phyloP scores from a whole-genome alignment of 1,140 invertebrate genomes.

The Himalopsyche phryganea region DNA sequence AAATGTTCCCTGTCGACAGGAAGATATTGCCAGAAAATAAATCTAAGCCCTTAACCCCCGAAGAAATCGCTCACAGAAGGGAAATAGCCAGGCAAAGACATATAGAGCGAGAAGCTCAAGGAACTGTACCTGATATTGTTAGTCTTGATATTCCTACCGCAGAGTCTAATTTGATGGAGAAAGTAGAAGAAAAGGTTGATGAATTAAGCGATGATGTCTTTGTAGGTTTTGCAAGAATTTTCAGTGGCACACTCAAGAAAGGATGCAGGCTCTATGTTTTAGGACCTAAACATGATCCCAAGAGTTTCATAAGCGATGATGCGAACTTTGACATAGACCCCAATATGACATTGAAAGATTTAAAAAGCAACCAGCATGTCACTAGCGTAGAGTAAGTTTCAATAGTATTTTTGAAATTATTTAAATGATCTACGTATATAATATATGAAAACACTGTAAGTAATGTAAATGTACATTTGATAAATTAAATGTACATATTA shows the following conservation, averaged over 20 bases:
- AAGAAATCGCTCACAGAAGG: conserved; percentile 70
- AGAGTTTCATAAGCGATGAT: conserved; percentile 48
- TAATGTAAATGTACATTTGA: too few species aligned
- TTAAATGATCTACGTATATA: too few species aligned
- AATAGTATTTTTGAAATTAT: too few species aligned
- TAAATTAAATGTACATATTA: too few species aligned
- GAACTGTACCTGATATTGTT: conserved; percentile 51
- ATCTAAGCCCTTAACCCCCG: conserved; percentile 66
- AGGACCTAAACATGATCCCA: conserved; percentile 87
- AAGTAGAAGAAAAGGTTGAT: conserved; percentile 40
- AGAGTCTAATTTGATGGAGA: conserved; percentile 29
- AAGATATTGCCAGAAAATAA: conserved; percentile 69
- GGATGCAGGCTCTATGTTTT: conserved; percentile 82
- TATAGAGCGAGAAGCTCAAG: conserved; percentile 51
- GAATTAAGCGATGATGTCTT: conserved; percentile 65
- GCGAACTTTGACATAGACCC: conserved; percentile 52
- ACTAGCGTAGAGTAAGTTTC: conserved; percentile 48
- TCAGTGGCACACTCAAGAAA: conserved; percentile 78
- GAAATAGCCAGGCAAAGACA: conserved; percentile 66
- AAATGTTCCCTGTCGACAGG: conserved; percentile 85
- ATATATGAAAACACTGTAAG: too few species aligned
- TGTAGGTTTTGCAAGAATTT: conserved; percentile 91
- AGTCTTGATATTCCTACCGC: conserved; percentile 41
- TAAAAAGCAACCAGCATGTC: conserved; percentile 59
- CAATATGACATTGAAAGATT: conserved; percentile 61